Conservation (phyloP, 2,113 vertebrate species). For the Nyctereutes procyonoides region DNA sequence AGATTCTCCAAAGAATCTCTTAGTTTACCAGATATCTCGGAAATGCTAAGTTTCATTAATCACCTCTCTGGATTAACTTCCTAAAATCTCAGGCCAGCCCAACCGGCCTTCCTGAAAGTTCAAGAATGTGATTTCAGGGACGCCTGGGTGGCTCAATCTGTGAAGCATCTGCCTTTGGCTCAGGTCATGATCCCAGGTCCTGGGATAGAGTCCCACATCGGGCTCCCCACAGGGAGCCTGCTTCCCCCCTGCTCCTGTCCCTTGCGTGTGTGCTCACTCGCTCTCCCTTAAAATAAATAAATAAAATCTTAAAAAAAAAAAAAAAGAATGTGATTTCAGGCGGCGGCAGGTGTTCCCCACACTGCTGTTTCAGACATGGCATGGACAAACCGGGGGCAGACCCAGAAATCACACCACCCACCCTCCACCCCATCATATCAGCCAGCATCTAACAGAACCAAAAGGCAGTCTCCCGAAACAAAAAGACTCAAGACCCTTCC, state of each 20-base stretch:
- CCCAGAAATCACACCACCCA: too few relatives aligned
- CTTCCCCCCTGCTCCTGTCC: too few relatives aligned
- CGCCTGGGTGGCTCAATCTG: too few relatives aligned
- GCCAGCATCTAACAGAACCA: not conserved
- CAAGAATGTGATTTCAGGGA: not conserved
- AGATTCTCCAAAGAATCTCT: not conserved
- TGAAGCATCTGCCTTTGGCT: too few relatives aligned
- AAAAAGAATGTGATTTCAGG: not conserved
- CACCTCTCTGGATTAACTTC: not conserved
- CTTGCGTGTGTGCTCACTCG: too few relatives aligned
- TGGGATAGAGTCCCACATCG: too few relatives aligned
- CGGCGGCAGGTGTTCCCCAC: not conserved
- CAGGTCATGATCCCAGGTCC: too few relatives aligned
- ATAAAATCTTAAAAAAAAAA: too few relatives aligned
- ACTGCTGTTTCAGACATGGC: accelerated
- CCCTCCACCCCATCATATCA: not conserved
- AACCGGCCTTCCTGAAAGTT: not conserved
- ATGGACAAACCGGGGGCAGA: not conserved
- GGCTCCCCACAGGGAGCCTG: too few relatives aligned
- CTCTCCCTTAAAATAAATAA: too few relatives aligned
- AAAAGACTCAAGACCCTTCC: not conserved
- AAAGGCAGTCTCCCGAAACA: not conserved
- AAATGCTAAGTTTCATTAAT: not conserved
- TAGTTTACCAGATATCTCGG: not conserved
- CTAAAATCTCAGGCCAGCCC: not conserved